Conservation (phyloP, 2,113 vertebrate genomes). For the Suricata suricatta region DNA sequence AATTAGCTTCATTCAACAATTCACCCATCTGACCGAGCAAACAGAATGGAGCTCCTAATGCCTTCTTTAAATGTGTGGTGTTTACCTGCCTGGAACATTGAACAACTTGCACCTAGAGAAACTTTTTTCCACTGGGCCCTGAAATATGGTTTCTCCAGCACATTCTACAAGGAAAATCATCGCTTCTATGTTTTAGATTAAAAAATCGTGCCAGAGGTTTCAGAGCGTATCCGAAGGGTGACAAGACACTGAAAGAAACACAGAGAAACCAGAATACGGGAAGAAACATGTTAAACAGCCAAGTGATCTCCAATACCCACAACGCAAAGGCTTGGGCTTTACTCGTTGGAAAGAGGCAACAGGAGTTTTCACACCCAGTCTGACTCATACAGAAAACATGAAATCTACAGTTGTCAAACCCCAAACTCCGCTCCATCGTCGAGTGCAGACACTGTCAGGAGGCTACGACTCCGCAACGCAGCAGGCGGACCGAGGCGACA, state of each 20-base stretch:
- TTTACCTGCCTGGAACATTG: background rate
- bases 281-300: background rate
- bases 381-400: background rate
- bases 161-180: background rate
- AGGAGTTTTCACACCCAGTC: slow-evolving; percentile 19
- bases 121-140: background rate
- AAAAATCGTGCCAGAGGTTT: background rate
- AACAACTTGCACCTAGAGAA: background rate
- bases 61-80: background rate
- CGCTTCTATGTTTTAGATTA: background rate
- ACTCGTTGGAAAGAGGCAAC: background rate
- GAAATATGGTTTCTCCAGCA: background rate
- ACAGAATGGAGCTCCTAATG: background rate
- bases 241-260: background rate
- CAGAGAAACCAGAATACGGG: background rate
- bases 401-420: background rate
- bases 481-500: background rate
- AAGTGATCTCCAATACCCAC: background rate
- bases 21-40: background rate
- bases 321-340: background rate
- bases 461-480: background rate
- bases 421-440: background rate
- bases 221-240: background rate
- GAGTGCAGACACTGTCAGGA: background rate
- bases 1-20: background rate